Base-by-base conservation (phyloP, 2,113 vertebrate genomes). In the Indicator maculatus region DNA sequence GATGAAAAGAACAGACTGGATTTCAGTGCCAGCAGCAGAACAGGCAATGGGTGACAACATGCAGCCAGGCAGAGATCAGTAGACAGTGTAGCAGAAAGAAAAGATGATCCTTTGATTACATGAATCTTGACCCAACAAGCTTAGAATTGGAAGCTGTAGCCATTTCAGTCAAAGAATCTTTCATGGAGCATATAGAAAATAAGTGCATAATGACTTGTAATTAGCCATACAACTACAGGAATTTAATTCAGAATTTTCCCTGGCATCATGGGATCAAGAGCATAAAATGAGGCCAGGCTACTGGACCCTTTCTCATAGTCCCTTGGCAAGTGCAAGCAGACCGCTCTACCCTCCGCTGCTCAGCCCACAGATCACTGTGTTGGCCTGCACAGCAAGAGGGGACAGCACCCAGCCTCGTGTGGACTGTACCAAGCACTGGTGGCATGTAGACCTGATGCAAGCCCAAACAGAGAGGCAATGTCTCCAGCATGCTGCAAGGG, bases 391-490 rank as follows among this genome's bases (percentile, higher is more conserved):
- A 83, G 64, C 36, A 21, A 56, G 26, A 4, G 26, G 41, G 66
- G 53, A 45, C 44, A 85, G 66, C 78, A 66, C 13, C 61, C 52
- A 59, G 30, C 36, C 19, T 72, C 2, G 1, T 7, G 6, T 33
- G 45, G 47, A 33, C 72, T 52, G 26, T 15, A 23, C 58, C 65
- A 26, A 39, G 45, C 47, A 73, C n/a, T 4, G 8, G 14, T 14
- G 33, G 47, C n/a, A 78, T 16, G 3, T 3, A 19, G 47, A 65
- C 12, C 65, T 38, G 31, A 38, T 1, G 1, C 0, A 1, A 38
- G 55, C 21, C 30, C 45, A 18, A 53, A 36, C 5, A 63, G 39
- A 27, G 27, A 75, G 30, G 30, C 8, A 28, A 38, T 1, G 2
- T 7, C 81, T 39, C 24, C 19, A 36, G 11, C 3, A 2, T 8